Base-by-base conservation (phyloP, 2,113 vertebrate genomes). In the Chamaea fasciata region DNA sequence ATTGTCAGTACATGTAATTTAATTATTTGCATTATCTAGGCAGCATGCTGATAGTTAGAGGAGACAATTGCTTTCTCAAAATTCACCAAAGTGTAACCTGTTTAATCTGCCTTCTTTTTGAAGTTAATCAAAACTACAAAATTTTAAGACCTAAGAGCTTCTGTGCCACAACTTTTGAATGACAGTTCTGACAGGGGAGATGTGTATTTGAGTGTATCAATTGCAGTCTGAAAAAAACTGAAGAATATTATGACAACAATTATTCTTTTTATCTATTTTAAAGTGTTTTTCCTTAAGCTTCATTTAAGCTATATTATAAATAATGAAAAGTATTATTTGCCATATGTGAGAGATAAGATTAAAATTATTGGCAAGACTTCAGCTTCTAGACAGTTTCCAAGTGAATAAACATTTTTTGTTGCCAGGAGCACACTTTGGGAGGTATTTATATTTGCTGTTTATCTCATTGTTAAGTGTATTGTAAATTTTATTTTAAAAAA, bases 291-390 rank as follows among this genome's bases (percentile, higher is more conserved):
- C 27, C 47, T 55, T 15, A 90, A 62, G 46, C 70, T 69, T 86
- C 56, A 85, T 93, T 93, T 88, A 76, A 63, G 14, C 35, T 74
- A 56, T 56, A 44, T 86, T 93, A 63, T 37, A 91, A 94, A 89
- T 76, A 79, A 74, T 67, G 52, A 15, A 88, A 94, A 86, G 91
- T 55, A 44, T 67, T 2, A 4, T 41, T 93, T 90, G 30, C 63
- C 39, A 27, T 80, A 83, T 82, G 30, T 67, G 31, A 42, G 59
- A 76, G 57, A 62, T 50, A 87, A 77, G 42, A 92, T 55, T 33
- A 83, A 80, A 73, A 83, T 94, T 94, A 73, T 70, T 91, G 90
- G 82, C 75, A 92, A 69, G 42, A 63, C 47, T 88, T 88, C 71
- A 92, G 46, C 44, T 89, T 89, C 65, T 74, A 88, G 78, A 65